These are phyloP conservation scores for Onthophagus sagittarius DNA, from an alignment of 2,888 invertebrate genomes.

Conservation along the genomic window DNA sequence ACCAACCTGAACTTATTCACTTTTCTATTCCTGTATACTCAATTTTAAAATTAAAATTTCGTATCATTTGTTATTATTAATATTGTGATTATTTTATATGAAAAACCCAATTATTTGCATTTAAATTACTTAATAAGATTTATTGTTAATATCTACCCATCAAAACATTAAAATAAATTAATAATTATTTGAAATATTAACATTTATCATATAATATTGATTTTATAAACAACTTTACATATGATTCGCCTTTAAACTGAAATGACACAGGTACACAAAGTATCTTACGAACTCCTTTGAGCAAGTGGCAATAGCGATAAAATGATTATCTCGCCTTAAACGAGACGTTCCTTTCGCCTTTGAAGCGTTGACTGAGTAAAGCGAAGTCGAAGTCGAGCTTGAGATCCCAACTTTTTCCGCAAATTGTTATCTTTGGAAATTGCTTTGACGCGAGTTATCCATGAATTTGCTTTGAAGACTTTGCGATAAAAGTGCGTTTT, in stretches of 20 bases:
- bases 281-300: background rate
- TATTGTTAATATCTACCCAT: too few relatives aligned
- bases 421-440: background rate
- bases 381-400: background rate
- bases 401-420: background rate
- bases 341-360: background rate
- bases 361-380: background rate
- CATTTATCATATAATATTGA: too few relatives aligned
- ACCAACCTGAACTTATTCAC: too few relatives aligned
- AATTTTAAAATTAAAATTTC: too few relatives aligned
- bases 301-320: background rate
- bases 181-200: too few relatives aligned
- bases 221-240: too few relatives aligned
- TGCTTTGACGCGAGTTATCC: background rate
- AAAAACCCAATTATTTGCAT: too few relatives aligned
- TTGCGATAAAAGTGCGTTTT: background rate
- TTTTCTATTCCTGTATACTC: too few relatives aligned
- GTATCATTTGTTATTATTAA: too few relatives aligned
- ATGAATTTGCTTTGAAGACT: background rate
- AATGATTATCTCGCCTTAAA: background rate
- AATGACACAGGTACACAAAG: background rate
- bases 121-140: too few relatives aligned
- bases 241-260: background rate
- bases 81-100: too few relatives aligned
- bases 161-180: too few relatives aligned